Conservation (phyloP, 1,140 invertebrate genomes). For the Anagrus nilaparvatae region DNA sequence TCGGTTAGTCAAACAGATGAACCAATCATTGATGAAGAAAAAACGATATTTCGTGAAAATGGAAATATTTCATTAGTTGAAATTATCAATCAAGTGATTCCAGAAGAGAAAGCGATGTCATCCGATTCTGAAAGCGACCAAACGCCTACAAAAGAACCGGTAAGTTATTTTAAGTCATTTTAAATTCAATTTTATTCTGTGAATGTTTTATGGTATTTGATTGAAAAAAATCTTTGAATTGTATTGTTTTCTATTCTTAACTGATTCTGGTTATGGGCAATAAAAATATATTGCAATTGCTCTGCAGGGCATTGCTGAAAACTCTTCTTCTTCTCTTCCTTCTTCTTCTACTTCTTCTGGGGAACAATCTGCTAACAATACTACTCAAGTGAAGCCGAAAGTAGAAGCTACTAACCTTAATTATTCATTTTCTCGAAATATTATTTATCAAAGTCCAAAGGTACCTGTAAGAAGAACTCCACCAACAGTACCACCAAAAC, state of each 20-base stretch:
- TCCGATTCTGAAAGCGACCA: conserved; percentile 6
- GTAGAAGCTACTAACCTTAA: conserved; percentile 28
- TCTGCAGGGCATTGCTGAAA: conserved; percentile 40
- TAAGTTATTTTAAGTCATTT: too few species aligned
- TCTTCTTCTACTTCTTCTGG: conserved; percentile 19
- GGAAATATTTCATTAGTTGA: too few species aligned
- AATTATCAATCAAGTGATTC: conserved; percentile 20
- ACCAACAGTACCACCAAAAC: conserved; percentile 18
- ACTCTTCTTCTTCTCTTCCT: conserved; percentile 21
- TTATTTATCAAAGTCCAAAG: conserved; percentile 34
- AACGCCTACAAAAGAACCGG: neutral
- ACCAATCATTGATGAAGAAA: conserved; percentile 40
- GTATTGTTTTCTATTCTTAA: too few species aligned
- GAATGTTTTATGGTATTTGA: too few species aligned
- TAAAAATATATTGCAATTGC: conserved; percentile 8
- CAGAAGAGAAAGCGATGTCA: conserved; percentile 23
- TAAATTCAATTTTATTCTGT: too few species aligned
- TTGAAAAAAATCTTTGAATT: too few species aligned
- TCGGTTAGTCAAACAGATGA: conserved; percentile 64
- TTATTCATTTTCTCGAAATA: conserved; percentile 23
- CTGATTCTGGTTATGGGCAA: conserved; percentile 30
- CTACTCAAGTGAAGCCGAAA: neutral
- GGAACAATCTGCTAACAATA: conserved; percentile 15
- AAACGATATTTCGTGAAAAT: too few species aligned
- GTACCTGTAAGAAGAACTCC: conserved; percentile 30